Conservation (phyloP, 1,140 invertebrate species). For the Chrysoperla carnea region DNA sequence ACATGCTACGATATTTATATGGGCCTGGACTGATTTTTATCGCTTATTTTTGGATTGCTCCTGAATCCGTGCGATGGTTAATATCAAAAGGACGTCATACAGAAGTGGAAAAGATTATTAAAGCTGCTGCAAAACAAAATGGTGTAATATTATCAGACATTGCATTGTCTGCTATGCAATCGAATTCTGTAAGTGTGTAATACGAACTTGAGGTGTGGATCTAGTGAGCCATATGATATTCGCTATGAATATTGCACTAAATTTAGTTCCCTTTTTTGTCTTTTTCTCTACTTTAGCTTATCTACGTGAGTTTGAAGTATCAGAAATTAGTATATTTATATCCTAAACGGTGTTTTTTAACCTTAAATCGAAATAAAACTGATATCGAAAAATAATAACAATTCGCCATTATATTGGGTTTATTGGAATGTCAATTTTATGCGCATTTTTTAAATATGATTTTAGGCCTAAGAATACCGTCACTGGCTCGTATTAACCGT, state of each 20-base stretch:
- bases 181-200: conserved; percentile 3
- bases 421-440: too few relatives aligned
- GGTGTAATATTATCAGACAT: conserved; percentile 29
- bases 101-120: conserved; percentile 36
- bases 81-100: conserved; percentile 45
- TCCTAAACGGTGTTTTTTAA: too few relatives aligned
- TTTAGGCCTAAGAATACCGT: too few relatives aligned
- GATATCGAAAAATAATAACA: too few relatives aligned
- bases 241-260: conserved; percentile 1
- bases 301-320: too few relatives aligned
- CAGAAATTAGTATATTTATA: too few relatives aligned
- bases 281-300: too few relatives aligned
- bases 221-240: conserved; percentile 6
- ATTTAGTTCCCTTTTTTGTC: conserved; percentile 6
- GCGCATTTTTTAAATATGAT: too few relatives aligned
- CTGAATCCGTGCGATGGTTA: conserved; percentile 57
- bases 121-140: conserved; percentile 49
- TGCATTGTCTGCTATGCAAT: conserved; percentile 8
- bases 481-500: too few relatives aligned
- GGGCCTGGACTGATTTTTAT: conserved; percentile 41
- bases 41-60: conserved; percentile 35
- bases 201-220: too few relatives aligned
- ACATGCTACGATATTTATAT: conserved; percentile 44
- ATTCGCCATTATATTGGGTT: too few relatives aligned
- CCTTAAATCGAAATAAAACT: too few relatives aligned